Evolutionary conservation across 2,113 vertebrate genomes (phyloP), one percentile per base, ranked within the genome.

Genomic region (Paralichthys olivaceus): DNA sequence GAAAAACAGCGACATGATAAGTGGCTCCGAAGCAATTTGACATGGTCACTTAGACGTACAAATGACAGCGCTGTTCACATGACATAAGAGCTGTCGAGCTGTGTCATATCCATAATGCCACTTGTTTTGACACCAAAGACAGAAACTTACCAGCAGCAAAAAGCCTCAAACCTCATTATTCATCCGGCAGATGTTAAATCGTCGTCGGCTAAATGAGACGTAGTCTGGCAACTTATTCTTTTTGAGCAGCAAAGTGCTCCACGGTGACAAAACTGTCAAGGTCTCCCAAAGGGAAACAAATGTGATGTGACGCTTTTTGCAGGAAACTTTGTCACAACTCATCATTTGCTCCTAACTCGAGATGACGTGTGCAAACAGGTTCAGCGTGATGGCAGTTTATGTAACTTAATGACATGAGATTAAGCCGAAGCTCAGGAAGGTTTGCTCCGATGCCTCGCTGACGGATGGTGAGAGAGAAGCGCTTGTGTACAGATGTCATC

Each of bases 1-100:
- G 82, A 86, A 77, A 83, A 83, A 88, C 86, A 77, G 64, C 56
- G 69, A 79, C 84, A 89, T 87, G 88, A 87, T 87, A 88, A 87
- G 86, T 89, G 61, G 59, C 77, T 77, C 57, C 61, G 61, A 81
- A 82, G 69, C 77, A 81, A 84, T 87, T 85, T 85, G 78, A 90
- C 89, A 86, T 74, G 78, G 73, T 79, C 86, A 82, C 81, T 84
- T 81, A 77, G 72, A 81, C 25, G 55, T 84, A 65, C 25, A 55
- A 82, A 69, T 80, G 87, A 86, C 66, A 82, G 53, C 62, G 70
- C 62, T 72, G 73, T 74, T 63, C 80, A 72, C 56, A 72, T 83
- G 79, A 87, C 75, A 81, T 77, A 84, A 69, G 71, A 73, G 63
- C 64, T 80, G 85, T 84, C 85, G 62, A 26, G 26, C 12, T 1